These are phyloP conservation scores for Pantherophis alleghaniensis DNA, from an alignment of 2,797 vertebrate genomes.

Conservation along the genomic window DNA sequence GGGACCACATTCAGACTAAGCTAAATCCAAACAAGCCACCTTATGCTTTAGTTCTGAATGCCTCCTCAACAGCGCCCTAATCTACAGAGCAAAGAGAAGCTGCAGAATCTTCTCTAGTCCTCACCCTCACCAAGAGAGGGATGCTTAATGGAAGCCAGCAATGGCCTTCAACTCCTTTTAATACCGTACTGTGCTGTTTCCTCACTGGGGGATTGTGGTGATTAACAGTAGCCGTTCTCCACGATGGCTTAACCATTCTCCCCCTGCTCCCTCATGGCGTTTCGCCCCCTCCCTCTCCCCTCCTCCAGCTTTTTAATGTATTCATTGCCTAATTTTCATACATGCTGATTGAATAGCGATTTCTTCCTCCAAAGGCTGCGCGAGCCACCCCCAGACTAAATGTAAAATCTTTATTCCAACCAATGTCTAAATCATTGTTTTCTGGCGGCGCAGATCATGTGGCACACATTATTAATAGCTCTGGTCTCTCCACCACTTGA, in stretches of 20 bases:
- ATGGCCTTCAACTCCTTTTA: slow-evolving; percentile 20
- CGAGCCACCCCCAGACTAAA: slow-evolving; percentile 78
- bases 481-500: slow-evolving; percentile 96
- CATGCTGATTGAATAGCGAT: slow-evolving; percentile 91
- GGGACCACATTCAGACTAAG: background rate
- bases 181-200: slow-evolving; percentile 25
- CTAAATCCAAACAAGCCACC: background rate
- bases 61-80: background rate
- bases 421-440: slow-evolving; percentile 82
- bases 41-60: background rate
- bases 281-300: slow-evolving; percentile 46
- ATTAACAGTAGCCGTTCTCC: slow-evolving; percentile 46
- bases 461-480: slow-evolving; percentile 99
- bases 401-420: slow-evolving; percentile 86
- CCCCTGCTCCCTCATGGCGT: slow-evolving; percentile 51
- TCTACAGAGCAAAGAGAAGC: background rate
- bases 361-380: slow-evolving; percentile 74
- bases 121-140: background rate
- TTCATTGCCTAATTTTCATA: slow-evolving; percentile 87
- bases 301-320: slow-evolving; percentile 73
- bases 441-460: slow-evolving; percentile 79
- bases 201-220: slow-evolving; percentile 36
- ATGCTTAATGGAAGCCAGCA: background rate
- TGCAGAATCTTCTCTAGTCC: background rate
- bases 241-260: background rate